Evolutionary conservation across 1,140 invertebrate genomes (phyloP).

Genomic region (Tribolium castaneum): DNA sequence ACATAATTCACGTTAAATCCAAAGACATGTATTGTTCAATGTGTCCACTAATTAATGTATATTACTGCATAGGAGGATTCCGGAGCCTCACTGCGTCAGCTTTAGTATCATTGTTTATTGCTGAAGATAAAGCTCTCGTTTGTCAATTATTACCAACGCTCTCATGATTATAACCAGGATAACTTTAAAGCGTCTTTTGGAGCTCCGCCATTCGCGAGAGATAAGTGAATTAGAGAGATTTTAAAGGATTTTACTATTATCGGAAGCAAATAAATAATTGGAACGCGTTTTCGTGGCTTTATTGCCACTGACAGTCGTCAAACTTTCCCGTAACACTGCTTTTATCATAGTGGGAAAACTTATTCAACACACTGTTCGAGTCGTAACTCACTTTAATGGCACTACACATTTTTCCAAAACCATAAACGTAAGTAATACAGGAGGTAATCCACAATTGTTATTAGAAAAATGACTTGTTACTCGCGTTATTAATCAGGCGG

Average conservation of each 20-base stretch:
- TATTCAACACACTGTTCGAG: neutral
- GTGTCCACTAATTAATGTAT: conserved; percentile 44
- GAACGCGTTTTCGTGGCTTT: neutral
- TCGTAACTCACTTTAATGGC: neutral
- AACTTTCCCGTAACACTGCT: neutral
- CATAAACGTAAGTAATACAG: no score
- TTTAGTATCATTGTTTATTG: conserved; percentile 43
- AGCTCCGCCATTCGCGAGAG: neutral
- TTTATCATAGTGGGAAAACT: neutral
- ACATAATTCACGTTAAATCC: conserved; percentile 44
- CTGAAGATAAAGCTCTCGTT: conserved; percentile 43
- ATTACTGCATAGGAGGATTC: conserved; percentile 39
- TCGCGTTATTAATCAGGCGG: no score
- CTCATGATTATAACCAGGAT: conserved; percentile 20
- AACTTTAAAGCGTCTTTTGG: conserved; percentile 25
- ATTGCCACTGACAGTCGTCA: neutral
- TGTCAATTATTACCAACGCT: conserved; percentile 38
- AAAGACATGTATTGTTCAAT: conserved; percentile 38
- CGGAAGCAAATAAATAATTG: conserved; percentile 10
- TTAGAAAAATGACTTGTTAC: no score
- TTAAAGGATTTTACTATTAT: conserved; percentile 24
- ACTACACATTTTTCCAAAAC: neutral
- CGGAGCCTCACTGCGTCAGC: conserved; percentile 18
- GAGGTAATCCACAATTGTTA: no score
- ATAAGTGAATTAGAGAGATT: conserved; percentile 23